phyloP scores from a whole-genome alignment of 2,797 vertebrate species.

The Fringilla coelebs region DNA sequence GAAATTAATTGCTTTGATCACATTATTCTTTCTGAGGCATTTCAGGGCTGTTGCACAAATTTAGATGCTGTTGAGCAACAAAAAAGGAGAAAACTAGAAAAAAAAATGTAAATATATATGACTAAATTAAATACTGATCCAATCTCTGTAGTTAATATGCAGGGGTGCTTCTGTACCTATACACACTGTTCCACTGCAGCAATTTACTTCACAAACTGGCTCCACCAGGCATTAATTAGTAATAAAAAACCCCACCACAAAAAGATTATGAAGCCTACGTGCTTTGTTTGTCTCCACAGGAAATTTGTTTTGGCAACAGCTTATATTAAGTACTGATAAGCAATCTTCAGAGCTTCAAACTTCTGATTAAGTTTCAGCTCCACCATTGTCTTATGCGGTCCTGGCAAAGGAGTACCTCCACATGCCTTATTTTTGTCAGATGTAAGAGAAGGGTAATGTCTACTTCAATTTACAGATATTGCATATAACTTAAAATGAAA shows the following conservation, averaged over 20 bases:
- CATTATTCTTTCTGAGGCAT: slow-evolving; percentile 67
- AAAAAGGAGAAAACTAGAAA: slow-evolving; percentile 44
- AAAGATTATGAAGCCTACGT: slow-evolving; percentile 32
- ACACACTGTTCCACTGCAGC: slow-evolving; percentile 11
- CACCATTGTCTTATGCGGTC: not conserved
- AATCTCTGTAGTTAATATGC: slow-evolving; percentile 46
- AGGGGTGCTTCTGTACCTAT: slow-evolving; percentile 17
- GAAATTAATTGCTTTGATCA: slow-evolving; percentile 50
- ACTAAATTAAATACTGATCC: slow-evolving; percentile 62
- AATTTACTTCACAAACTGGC: slow-evolving; percentile 34
- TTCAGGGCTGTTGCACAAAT: slow-evolving; percentile 56
- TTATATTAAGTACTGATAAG: slow-evolving; percentile 35
- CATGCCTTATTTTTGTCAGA: not conserved
- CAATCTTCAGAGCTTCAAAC: not conserved
- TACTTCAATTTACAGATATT: not conserved
- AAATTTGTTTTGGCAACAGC: slow-evolving; percentile 27
- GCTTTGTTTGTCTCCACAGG: not conserved
- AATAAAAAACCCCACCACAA: not conserved
- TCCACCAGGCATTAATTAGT: slow-evolving; percentile 29
- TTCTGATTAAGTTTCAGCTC: not conserved
- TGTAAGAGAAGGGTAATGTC: not conserved
- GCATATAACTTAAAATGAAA: not conserved
- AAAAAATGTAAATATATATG: slow-evolving; percentile 66
- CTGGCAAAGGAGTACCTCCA: not conserved
- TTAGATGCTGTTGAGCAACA: slow-evolving; percentile 30